Percentiles rank a stretch among this genome's conserved stretches.
These are phyloP conservation scores for Napeogenes sylphis DNA, from an alignment of 2,888 invertebrate genomes.

Conservation along the genomic window DNA sequence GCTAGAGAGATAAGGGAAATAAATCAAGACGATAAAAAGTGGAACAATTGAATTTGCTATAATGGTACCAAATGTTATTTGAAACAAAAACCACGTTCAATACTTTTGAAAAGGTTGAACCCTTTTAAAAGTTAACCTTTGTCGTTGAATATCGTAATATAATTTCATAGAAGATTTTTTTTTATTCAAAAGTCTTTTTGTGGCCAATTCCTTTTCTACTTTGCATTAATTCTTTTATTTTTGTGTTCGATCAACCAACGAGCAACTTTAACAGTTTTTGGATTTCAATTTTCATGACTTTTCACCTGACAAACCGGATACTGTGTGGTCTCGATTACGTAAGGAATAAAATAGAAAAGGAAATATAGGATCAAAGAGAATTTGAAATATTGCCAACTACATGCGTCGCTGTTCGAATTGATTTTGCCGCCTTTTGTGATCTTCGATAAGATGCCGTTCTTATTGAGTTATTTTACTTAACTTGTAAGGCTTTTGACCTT, in stretches of 20 bases:
- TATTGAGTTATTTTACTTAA: slow-evolving; percentile 21
- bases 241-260: not conserved
- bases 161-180: too few species aligned
- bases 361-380: slow-evolving; percentile 67
- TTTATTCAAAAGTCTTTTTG: too few species aligned
- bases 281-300: slow-evolving; percentile 39
- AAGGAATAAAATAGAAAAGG: slow-evolving; percentile 45
- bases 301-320: slow-evolving; percentile 40
- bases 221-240: not conserved
- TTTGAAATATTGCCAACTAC: slow-evolving; percentile 73
- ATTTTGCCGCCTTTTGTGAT: slow-evolving; percentile 58
- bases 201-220: too few species aligned
- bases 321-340: slow-evolving; percentile 44
- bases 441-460: slow-evolving; percentile 19
- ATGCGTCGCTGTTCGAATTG: slow-evolving; percentile 61
- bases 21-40: slow-evolving; percentile 65
- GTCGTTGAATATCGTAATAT: too few species aligned
- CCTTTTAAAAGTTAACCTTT: too few species aligned
- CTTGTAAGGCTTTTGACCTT: slow-evolving; percentile 5
- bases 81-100: not conserved
- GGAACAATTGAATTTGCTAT: slow-evolving; percentile 37
- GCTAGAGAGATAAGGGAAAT: slow-evolving; percentile 60
- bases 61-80: slow-evolving; percentile 33
- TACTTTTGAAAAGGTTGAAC: too few species aligned
- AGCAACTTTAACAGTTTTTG: slow-evolving; percentile 22